Evolutionary conservation across 2,888 invertebrate genomes (phyloP), one percentile per base, ranked within the genome.

Genomic region (Nomada hirtipes): DNA sequence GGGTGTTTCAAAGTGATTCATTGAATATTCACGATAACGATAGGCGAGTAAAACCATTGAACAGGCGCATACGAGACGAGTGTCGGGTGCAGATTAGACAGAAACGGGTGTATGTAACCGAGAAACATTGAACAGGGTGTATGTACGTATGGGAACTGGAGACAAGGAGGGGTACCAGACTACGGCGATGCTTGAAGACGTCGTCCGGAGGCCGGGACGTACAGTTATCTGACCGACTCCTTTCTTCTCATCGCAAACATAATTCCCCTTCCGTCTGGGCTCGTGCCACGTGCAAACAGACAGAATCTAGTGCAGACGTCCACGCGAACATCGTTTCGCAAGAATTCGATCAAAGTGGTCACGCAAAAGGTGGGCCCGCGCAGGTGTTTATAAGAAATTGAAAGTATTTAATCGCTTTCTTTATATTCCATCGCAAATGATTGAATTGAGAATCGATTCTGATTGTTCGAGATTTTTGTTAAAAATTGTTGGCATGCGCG

Each of bases 221-320:
- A 93, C 93, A 93, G 93, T 93, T 93, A 93, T 91, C 89, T 93
- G 93, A 93, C 93, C 93, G 93, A 93, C 92, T 93, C 91, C 90
- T 91, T 90, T 90, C 87, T 89, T 86, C 85, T 90, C 86, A 86
- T 84, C 85, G 73, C 76, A 70, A 72, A 75, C 81, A 84, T 73
- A 73, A 72, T 65, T 80, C 70, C 67, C 64, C 80, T 67, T 55
- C 61, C 76, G 65, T 81, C 71, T 60, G 55, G 65, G 63, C 73
- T 74, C 59, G 71, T 80, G 71, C 80, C 76, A 72, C 61, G 71
- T 82, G 70, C 73, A 63, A 74, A 36, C 42, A 15, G 26, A 59
- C 36, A 1, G 52, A 76, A 61, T 72, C 57, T 9, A 23, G 36
- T 26, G 57, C 20, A 26, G 60, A 53, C 65, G 47, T 47, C 15